Evolutionary conservation across 1,140 invertebrate genomes (phyloP), one percentile per base, ranked within the genome.

Genomic region (Drosophila bocki): DNA sequence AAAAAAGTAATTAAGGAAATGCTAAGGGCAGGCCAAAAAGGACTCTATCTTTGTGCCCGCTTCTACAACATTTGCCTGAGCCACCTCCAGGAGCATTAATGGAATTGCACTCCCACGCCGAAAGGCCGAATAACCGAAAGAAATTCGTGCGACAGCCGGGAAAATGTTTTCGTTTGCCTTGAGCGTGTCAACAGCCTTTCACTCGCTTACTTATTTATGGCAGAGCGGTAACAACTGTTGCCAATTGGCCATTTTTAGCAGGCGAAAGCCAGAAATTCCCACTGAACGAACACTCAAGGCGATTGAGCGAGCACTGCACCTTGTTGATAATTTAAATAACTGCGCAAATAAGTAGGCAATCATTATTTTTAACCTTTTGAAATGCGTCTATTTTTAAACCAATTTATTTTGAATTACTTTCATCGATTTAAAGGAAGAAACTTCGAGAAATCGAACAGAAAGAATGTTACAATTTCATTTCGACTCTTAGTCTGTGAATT

Each of bases 1-100:
- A 39, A 37, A 71, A 54, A 72, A 72, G 69, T 72, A 72, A 72
- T 72, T 72, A 72, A 71, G 26, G 37, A 69, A 69, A 68, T 54
- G 63, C 29, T 54, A 35, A 72, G 41, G n/a, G 67, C 68, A 58
- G 47, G 15, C 37, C 63, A 15, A 15, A 51, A 71, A 50, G 53
- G 68, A 71, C 44, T 50, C 42, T 22, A 17, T 35, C 33, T 47
- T 32, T 39, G 19, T 3, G 11, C 11, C 48, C 15, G 48, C 48
- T 50, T 51, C 26, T 39, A 69, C 6, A n/a, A 29, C 45, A 50
- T 51, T 69, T 29, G 45, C 37, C 37, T n/a, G 29, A 4, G 33
- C 58, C 41, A 17, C 50, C 50, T 69, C 33, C 50, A 12, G 13
- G 26, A 33, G n/a, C 41, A 72, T 58, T 71, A 48, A 71, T 56